phyloP scores from a whole-genome alignment of 2,888 invertebrate genomes.

The Cephus pulcher region DNA sequence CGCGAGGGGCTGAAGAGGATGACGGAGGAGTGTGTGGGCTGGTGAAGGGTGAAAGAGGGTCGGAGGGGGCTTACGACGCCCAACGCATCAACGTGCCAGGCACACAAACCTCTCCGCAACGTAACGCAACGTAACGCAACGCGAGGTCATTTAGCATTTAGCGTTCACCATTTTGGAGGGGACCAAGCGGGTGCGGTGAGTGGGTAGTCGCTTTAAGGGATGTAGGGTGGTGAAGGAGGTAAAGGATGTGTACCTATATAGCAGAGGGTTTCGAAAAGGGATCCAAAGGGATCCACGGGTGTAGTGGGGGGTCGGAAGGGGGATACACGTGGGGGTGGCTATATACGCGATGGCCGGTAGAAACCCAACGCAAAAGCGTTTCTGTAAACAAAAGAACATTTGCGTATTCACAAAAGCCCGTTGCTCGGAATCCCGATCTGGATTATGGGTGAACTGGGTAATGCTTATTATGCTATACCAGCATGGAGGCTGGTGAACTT shows the following conservation, averaged over 20 bases:
- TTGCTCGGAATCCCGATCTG: constrained; percentile 51
- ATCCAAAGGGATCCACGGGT: not conserved
- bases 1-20: constrained; percentile 36
- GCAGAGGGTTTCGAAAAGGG: not conserved
- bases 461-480: not conserved
- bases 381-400: constrained; percentile 45
- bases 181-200: constrained; percentile 1
- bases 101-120: constrained; percentile 11
- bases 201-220: not conserved
- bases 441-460: constrained; percentile 53
- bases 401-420: constrained; percentile 46
- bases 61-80: constrained; percentile 36
- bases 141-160: constrained; percentile 57
- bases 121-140: constrained; percentile 5
- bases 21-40: not conserved
- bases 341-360: constrained; percentile 2
- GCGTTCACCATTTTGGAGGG: constrained; percentile 21
- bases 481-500: not conserved
- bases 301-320: no score
- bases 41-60: not conserved
- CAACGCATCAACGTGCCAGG: constrained; percentile 6
- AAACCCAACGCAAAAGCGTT: constrained; percentile 30
- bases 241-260: not conserved
- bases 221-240: not conserved
- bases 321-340: not conserved